Percentiles rank a stretch among this genome's conserved stretches.
These are phyloP conservation scores for Frankliniella fusca DNA, from an alignment of 2,888 invertebrate genomes.

Conservation along the genomic window DNA sequence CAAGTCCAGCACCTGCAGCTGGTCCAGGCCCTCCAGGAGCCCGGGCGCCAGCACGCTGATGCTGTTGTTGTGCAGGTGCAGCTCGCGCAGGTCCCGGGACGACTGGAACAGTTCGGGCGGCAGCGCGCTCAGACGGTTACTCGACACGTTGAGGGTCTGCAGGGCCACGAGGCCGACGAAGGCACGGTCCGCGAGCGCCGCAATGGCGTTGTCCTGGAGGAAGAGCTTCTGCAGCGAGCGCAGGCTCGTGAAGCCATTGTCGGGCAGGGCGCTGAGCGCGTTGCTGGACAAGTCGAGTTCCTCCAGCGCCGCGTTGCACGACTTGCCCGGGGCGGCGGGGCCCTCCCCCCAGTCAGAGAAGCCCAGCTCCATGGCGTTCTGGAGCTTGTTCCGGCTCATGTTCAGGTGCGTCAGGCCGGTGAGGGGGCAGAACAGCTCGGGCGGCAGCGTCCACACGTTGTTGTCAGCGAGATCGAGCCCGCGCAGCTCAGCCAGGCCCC, in stretches of 20 bases:
- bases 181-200: conserved; percentile 67
- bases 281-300: conserved; percentile 69
- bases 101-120: conserved; percentile 74
- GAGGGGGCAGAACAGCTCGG: conserved; percentile 67
- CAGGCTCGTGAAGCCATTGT: conserved; percentile 66
- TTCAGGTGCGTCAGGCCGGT: conserved; percentile 66
- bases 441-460: conserved; percentile 70
- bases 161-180: conserved; percentile 66
- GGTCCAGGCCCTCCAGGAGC: conserved; percentile 66
- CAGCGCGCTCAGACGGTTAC: conserved; percentile 70
- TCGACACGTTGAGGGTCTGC: conserved; percentile 70
- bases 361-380: conserved; percentile 70
- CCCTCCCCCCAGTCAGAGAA: conserved; percentile 70
- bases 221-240: conserved; percentile 64
- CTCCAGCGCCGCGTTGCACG: conserved; percentile 66
- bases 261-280: conserved; percentile 65
- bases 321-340: conserved; percentile 61
- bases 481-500: conserved; percentile 63
- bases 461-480: conserved; percentile 68
- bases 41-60: conserved; percentile 70
- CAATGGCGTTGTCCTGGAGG: conserved; percentile 72
- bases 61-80: conserved; percentile 73
- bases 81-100: conserved; percentile 65
- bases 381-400: conserved; percentile 70
- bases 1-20: conserved; percentile 68